Conservation (phyloP, 1,140 invertebrate genomes). For the Lasioglossum albipes region DNA sequence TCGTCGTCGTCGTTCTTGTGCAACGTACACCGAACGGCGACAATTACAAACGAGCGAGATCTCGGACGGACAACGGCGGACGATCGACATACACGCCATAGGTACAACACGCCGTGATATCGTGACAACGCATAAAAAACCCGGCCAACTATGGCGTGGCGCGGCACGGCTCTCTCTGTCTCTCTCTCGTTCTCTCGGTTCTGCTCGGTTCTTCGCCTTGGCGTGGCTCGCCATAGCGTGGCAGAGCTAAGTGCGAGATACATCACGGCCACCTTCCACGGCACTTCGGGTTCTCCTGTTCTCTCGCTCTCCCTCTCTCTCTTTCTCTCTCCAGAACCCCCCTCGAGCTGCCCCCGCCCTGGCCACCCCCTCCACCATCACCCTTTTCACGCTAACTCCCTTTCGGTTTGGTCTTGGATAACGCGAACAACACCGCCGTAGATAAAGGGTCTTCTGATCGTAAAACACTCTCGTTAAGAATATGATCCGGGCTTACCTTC, state of each 20-base stretch:
- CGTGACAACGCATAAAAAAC: slow-evolving; percentile 62
- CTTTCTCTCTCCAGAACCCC: neutral
- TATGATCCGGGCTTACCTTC: slow-evolving; percentile 78
- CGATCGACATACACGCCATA: slow-evolving; percentile 57
- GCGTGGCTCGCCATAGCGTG: slow-evolving; percentile 54
- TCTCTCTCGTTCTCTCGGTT: no score
- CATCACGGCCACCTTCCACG: slow-evolving; percentile 75
- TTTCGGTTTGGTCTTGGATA: slow-evolving; percentile 71
- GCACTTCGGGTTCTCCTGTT: slow-evolving; percentile 40
- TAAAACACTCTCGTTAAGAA: slow-evolving; percentile 80
- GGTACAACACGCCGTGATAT: slow-evolving; percentile 52
- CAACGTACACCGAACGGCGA: slow-evolving; percentile 38
- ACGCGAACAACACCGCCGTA: slow-evolving; percentile 76
- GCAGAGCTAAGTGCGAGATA: slow-evolving; percentile 77
- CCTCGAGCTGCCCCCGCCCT: no score
- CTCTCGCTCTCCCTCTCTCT: neutral
- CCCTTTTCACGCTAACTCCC: slow-evolving; percentile 43
- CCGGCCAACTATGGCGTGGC: slow-evolving; percentile 55
- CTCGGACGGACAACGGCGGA: slow-evolving; percentile 54
- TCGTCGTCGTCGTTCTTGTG: slow-evolving; percentile 17
- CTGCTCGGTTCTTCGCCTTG: neutral
- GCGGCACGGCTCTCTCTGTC: slow-evolving; percentile 52
- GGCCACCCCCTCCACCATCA: neutral
- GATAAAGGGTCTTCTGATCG: slow-evolving; percentile 76
- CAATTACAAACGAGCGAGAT: slow-evolving; percentile 69